Conservation (phyloP, 2,888 invertebrate species). For the Cyrtodaria siliqua region DNA sequence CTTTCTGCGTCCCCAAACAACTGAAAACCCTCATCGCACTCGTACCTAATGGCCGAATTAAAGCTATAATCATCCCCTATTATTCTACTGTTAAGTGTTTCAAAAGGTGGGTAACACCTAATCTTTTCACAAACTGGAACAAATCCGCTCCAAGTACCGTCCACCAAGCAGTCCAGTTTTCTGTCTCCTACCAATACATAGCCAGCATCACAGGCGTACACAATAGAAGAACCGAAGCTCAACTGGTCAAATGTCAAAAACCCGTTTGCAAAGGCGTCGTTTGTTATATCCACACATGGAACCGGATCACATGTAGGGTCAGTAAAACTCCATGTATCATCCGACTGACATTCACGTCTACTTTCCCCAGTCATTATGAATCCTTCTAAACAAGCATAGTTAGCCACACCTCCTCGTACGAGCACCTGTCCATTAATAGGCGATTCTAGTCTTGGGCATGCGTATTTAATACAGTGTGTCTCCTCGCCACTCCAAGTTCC, state of each 20-base stretch:
- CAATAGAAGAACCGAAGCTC: slow-evolving; percentile 45
- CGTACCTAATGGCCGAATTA: slow-evolving; percentile 63
- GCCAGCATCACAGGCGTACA: slow-evolving; percentile 73
- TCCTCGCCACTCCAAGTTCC: slow-evolving; percentile 80
- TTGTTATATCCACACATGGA: slow-evolving; percentile 69
- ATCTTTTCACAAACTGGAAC: slow-evolving; percentile 54
- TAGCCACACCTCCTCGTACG: slow-evolving; percentile 44
- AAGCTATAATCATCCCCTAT: slow-evolving; percentile 54
- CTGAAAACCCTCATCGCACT: slow-evolving; percentile 72
- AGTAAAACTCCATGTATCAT: slow-evolving; percentile 79
- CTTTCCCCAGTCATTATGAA: slow-evolving; percentile 95
- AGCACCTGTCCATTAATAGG: slow-evolving; percentile 60
- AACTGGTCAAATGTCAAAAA: slow-evolving; percentile 39
- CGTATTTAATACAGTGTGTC: slow-evolving; percentile 74
- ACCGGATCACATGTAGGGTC: slow-evolving; percentile 76
- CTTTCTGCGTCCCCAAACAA: slow-evolving; percentile 64
- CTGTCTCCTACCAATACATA: slow-evolving; percentile 72
- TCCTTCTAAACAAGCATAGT: slow-evolving; percentile 94
- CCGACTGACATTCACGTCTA: slow-evolving; percentile 89
- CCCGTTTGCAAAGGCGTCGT: slow-evolving; percentile 52
- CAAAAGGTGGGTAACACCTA: slow-evolving; percentile 50
- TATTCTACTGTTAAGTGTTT: slow-evolving; percentile 53
- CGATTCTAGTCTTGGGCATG: slow-evolving; percentile 62
- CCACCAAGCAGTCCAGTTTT: slow-evolving; percentile 71
- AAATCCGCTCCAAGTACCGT: slow-evolving; percentile 73